Conservation (phyloP, 1,140 invertebrate species). For the Diabrotica undecimpunctata region DNA sequence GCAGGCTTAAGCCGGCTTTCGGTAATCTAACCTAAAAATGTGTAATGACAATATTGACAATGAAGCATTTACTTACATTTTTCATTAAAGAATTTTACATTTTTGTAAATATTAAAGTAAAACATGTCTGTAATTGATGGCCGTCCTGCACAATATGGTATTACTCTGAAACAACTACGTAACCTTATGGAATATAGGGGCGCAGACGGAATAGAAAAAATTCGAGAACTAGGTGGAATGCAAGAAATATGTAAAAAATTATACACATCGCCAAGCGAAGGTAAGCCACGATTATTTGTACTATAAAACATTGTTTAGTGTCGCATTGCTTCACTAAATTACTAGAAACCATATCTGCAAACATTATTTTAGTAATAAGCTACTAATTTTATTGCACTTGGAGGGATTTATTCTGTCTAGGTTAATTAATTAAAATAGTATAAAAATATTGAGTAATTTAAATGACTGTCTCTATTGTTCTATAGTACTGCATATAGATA, state of each 20-base stretch:
- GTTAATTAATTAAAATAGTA: too few relatives aligned
- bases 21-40: neutral
- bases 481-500: too few relatives aligned
- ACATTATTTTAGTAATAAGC: too few relatives aligned
- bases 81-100: neutral
- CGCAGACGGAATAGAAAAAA: constrained; percentile 80
- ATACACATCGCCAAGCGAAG: constrained; percentile 94
- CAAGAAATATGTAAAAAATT: constrained; percentile 94
- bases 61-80: neutral
- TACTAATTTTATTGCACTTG: too few relatives aligned
- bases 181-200: constrained; percentile 95
- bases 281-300: neutral
- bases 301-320: too few relatives aligned
- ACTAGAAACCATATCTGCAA: too few relatives aligned
- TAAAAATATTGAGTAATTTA: too few relatives aligned
- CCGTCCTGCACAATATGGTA: constrained; percentile 88
- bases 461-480: too few relatives aligned
- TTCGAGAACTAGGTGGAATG: constrained; percentile 83
- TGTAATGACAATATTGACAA: too few relatives aligned
- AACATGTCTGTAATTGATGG: constrained; percentile 85
- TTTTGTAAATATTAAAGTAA: constrained; percentile 44
- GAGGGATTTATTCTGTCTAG: too few relatives aligned
- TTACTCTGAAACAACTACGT: constrained; percentile 88
- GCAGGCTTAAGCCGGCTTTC: too few relatives aligned
- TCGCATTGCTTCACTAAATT: too few relatives aligned